phyloP scores from a whole-genome alignment of 2,113 vertebrate genomes.

The Pan paniscus region DNA sequence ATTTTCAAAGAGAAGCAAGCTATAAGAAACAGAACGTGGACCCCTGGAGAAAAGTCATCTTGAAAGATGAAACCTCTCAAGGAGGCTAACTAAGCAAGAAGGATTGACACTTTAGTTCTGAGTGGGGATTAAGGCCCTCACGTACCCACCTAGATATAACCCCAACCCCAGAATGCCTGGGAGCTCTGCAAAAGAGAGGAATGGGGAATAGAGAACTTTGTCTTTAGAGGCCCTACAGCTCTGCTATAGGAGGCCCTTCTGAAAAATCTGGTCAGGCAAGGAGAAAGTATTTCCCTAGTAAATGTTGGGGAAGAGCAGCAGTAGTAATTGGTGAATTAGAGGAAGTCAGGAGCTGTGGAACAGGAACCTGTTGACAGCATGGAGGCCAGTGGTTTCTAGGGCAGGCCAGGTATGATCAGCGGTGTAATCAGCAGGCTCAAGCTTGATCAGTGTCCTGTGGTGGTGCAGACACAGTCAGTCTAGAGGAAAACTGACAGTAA shows the following conservation, averaged over 20 bases:
- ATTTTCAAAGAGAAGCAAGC: background rate
- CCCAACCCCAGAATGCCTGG: background rate
- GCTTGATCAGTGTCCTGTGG: background rate
- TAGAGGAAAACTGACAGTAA: background rate
- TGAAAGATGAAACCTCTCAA: background rate
- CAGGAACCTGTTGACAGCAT: background rate
- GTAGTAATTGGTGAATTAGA: background rate
- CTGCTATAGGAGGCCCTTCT: background rate
- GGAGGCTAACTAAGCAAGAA: background rate
- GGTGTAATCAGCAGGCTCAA: background rate
- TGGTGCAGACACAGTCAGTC: background rate
- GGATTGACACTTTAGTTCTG: background rate
- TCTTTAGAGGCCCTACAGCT: background rate
- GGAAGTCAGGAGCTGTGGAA: background rate
- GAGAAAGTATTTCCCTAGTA: background rate
- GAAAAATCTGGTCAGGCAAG: background rate
- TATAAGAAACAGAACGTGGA: background rate
- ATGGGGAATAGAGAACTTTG: background rate
- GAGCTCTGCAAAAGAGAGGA: background rate
- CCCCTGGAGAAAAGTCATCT: background rate
- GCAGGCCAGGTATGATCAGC: background rate
- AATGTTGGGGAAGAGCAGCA: background rate
- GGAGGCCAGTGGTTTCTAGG: background rate
- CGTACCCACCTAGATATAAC: background rate
- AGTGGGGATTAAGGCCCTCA: background rate